Percentiles rank a stretch among this genome's conserved stretches.
These are phyloP conservation scores for Calliphora vomitoria DNA, from an alignment of 2,888 invertebrate genomes.

Conservation along the genomic window DNA sequence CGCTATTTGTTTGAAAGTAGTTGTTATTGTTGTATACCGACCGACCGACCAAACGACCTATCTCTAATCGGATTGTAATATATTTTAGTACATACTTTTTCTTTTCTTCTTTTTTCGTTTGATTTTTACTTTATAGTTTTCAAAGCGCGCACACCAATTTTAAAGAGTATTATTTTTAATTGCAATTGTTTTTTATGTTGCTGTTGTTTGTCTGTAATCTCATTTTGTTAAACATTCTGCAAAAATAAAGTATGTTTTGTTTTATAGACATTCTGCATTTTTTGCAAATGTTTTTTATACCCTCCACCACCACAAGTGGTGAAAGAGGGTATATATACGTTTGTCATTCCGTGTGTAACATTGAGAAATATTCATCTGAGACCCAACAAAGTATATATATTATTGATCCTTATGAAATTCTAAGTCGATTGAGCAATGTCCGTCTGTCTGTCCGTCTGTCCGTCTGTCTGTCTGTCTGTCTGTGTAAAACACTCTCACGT, in stretches of 20 bases:
- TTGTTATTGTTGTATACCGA: neutral
- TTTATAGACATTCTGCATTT: constrained; percentile 29
- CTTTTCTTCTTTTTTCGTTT: neutral
- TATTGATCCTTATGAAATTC: too few species aligned
- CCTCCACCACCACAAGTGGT: too few species aligned
- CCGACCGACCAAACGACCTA: constrained; percentile 1
- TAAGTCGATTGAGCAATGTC: too few species aligned
- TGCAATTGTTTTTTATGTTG: constrained; percentile 39
- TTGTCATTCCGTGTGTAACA: too few species aligned
- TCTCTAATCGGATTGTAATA: constrained; percentile 63
- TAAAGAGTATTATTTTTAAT: constrained; percentile 42
- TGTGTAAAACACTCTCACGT: neutral
- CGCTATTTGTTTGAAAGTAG: constrained; percentile 10
- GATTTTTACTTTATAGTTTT: constrained; percentile 45
- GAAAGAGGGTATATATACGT: too few species aligned
- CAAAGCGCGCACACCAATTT: constrained; percentile 18
- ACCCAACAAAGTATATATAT: too few species aligned
- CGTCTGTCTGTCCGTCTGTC: too few species aligned
- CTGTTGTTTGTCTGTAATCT: constrained; percentile 49
- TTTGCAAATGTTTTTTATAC: neutral
- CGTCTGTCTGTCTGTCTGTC: too few species aligned
- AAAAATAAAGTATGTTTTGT: constrained; percentile 48
- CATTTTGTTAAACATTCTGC: constrained; percentile 37
- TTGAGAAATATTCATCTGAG: too few species aligned
- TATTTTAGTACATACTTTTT: constrained; percentile 31